A percentile compares a stretch with the other conserved stretches of the same genome.
These are phyloP conservation scores for Propithecus coquereli DNA, from an alignment of 2,113 vertebrate genomes.

Conservation along the genomic window DNA sequence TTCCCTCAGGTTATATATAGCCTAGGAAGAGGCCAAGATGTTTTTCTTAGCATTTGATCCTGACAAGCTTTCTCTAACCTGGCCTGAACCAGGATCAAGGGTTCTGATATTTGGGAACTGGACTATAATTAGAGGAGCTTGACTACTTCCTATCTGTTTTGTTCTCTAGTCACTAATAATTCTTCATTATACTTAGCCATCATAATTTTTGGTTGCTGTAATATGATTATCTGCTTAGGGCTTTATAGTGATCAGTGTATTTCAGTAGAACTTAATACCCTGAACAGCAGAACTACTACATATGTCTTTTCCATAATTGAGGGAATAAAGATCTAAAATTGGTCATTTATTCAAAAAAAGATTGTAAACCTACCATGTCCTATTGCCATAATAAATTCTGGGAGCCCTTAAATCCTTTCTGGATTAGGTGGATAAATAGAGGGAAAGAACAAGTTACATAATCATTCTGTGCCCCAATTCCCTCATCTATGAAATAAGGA, in stretches of 20 bases:
- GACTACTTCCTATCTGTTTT: not conserved
- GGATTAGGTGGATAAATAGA: not conserved
- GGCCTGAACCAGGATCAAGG: not conserved
- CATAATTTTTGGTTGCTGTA: slow-evolving; percentile 3
- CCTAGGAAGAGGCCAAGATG: not conserved
- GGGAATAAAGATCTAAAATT: slow-evolving; percentile 10
- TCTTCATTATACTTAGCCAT: not conserved
- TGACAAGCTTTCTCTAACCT: not conserved
- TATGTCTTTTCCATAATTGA: not conserved
- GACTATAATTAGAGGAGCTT: not conserved
- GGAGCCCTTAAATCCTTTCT: not conserved
- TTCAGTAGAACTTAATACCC: not conserved
- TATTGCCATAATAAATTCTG: not conserved
- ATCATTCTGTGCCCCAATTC: not conserved
- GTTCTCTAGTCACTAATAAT: slow-evolving; percentile 3
- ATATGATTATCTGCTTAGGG: not conserved
- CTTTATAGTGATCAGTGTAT: not conserved
- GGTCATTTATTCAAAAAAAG: not conserved
- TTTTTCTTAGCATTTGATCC: slow-evolving; percentile 28
- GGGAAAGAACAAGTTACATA: not conserved
- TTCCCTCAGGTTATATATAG: not conserved
- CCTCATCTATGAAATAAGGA: not conserved
- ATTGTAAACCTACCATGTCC: not conserved
- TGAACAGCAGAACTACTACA: not conserved
- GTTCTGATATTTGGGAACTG: slow-evolving; percentile 27